Evolutionary conservation across 2,797 vertebrate species (phyloP).

Genomic region (Sebastes melanostomus): DNA sequence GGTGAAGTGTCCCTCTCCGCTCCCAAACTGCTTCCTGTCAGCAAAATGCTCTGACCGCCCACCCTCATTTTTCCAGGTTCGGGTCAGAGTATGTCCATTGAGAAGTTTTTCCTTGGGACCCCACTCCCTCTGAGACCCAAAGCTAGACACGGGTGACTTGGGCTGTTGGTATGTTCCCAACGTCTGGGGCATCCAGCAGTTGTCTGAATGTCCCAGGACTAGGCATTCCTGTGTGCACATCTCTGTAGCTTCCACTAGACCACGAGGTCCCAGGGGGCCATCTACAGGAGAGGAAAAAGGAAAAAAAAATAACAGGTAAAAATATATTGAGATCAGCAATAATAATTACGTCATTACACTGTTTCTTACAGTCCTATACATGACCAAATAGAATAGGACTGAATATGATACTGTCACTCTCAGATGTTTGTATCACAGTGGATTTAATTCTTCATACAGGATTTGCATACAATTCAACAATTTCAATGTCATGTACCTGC

Average conservation of each 20-base stretch:
- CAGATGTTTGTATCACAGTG: neutral
- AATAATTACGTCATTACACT: neutral
- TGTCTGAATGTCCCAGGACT: conserved; percentile 97
- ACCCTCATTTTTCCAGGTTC: conserved; percentile 94
- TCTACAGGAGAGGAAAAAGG: conserved; percentile 75
- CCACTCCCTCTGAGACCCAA: conserved; percentile 95
- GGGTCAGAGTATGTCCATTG: conserved; percentile 97
- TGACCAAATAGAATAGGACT: neutral
- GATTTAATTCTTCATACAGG: neutral
- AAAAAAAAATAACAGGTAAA: neutral
- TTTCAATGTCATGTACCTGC: neutral
- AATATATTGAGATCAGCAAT: neutral
- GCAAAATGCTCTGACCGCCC: conserved; percentile 93
- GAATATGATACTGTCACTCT: neutral
- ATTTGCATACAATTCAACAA: neutral
- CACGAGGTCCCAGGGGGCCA: conserved; percentile 93
- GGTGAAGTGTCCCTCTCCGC: conserved; percentile 92
- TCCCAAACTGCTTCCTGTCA: conserved; percentile 94
- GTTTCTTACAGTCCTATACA: neutral
- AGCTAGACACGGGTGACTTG: conserved; percentile 94
- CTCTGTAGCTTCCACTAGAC: conserved; percentile 98
- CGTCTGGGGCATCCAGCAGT: conserved; percentile 99
- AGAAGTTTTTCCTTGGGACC: conserved; percentile 96
- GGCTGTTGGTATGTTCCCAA: conserved; percentile 93
- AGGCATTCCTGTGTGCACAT: conserved; percentile 99